Percentiles rank a stretch among this genome's conserved stretches.
These are phyloP conservation scores for Ichneumon xanthorius DNA, from an alignment of 2,888 invertebrate species.

Conservation along the genomic window DNA sequence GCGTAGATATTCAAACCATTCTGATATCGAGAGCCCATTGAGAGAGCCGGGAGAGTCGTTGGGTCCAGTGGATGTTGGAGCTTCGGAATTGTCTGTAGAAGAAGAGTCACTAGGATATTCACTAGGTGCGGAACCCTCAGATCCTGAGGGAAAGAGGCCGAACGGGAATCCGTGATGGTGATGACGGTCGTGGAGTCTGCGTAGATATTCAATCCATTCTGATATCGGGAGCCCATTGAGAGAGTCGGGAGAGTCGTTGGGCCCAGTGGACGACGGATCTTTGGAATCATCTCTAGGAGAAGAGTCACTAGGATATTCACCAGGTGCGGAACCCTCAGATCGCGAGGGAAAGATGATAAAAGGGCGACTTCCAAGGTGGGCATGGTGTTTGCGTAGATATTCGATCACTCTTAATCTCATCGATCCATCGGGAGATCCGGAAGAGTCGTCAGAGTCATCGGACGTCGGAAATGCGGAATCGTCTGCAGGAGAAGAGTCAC, in stretches of 20 bases:
- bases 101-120: neutral
- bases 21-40: neutral
- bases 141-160: no score
- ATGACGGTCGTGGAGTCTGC: neutral
- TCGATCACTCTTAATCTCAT: no score
- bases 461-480: no score
- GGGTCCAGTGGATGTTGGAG: neutral
- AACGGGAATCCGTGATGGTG: neutral
- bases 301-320: neutral
- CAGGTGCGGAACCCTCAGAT: neutral
- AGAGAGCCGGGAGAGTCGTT: neutral
- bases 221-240: neutral
- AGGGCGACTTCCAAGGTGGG: no score
- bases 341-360: no score
- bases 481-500: no score
- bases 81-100: neutral
- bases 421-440: no score
- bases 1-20: neutral
- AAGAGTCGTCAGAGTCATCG: no score
- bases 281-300: neutral
- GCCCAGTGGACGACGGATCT: neutral
- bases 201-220: neutral
- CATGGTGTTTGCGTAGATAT: no score
- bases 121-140: neutral
- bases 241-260: neutral